These are phyloP conservation scores for Podotricha telesiphe DNA, from an alignment of 2,888 invertebrate species.

Conservation along the genomic window DNA sequence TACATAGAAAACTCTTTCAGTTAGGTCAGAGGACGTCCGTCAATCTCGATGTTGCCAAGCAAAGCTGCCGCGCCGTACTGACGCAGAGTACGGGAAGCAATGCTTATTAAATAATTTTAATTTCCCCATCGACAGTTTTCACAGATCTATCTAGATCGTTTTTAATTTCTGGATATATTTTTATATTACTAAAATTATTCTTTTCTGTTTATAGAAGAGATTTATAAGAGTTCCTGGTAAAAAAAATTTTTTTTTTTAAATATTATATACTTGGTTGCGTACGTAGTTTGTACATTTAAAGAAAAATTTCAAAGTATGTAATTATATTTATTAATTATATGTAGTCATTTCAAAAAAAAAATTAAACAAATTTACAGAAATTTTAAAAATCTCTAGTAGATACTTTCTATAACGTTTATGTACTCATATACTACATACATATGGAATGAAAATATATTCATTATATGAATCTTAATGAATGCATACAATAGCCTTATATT, in stretches of 20 bases:
- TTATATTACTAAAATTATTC: no score
- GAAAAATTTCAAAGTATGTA: no score
- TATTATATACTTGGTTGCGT: no score
- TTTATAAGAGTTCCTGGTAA: no score
- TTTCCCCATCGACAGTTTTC: conserved; percentile 1
- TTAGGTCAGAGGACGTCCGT: conserved; percentile 4
- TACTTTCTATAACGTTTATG: no score
- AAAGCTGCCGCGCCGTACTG: conserved; percentile 21
- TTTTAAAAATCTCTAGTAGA: no score
- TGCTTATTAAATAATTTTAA: conserved; percentile 25
- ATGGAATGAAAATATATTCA: not conserved
- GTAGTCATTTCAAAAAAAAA: no score
- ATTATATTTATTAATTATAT: no score
- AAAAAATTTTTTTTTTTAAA: no score
- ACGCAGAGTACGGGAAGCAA: conserved; percentile 21
- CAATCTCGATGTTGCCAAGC: conserved; percentile 22
- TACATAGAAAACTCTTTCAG: not conserved
- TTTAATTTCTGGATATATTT: not conserved
- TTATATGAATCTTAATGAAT: not conserved
- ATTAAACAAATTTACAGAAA: no score
- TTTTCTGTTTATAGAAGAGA: not conserved
- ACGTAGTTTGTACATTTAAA: no score
- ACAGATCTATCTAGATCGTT: not conserved
- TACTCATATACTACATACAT: not conserved
- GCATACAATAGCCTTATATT: not conserved